Evolutionary conservation across 2,797 vertebrate genomes (phyloP).

Genomic region (Buceros bicornis): DNA sequence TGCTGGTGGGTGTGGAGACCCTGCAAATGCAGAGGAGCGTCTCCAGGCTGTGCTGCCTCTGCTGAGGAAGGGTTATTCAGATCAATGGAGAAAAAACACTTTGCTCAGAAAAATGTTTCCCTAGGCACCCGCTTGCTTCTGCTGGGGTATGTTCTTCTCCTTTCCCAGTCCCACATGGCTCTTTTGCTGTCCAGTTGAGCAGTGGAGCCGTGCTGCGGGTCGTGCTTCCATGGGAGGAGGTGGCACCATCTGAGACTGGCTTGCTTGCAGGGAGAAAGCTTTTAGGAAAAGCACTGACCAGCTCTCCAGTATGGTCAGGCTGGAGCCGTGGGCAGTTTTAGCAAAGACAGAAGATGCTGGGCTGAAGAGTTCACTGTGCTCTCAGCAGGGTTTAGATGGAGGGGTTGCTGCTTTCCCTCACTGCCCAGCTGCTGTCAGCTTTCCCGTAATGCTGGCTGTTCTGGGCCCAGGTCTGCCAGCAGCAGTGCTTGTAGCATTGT

Average conservation of each 20-base stretch:
- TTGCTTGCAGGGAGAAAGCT: neutral
- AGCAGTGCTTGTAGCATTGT: neutral
- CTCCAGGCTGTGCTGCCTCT: neutral
- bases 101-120: neutral
- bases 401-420: neutral
- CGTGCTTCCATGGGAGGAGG: neutral
- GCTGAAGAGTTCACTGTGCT: neutral
- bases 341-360: neutral
- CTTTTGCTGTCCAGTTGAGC: neutral
- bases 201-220: neutral
- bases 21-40: neutral
- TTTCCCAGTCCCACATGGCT: neutral
- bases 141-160: neutral
- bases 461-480: neutral
- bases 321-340: neutral
- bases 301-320: neutral
- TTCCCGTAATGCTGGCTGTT: neutral
- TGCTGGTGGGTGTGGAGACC: neutral
- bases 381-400: neutral
- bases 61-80: neutral
- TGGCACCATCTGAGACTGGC: neutral
- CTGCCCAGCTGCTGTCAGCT: neutral
- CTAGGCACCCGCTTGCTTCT: fast-evolving
- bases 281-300: neutral
- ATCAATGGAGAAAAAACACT: neutral